Percentiles rank a stretch among this genome's conserved stretches.
These are phyloP conservation scores for Monochamus alternatus DNA, from an alignment of 2,888 invertebrate species.

Conservation along the genomic window DNA sequence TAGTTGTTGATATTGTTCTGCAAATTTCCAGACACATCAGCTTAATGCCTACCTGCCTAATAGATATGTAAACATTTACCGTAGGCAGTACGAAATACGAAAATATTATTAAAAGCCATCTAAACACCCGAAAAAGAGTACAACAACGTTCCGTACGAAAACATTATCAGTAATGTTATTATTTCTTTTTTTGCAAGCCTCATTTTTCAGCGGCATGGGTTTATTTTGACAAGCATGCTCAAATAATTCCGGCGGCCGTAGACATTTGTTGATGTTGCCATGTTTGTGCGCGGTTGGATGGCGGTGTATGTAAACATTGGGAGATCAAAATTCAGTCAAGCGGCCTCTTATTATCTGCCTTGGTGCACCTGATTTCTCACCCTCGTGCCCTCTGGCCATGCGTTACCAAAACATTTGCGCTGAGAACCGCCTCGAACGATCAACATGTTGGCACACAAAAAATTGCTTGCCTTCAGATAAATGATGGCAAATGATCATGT, in stretches of 20 bases:
- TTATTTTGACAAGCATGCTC: conserved; percentile 42
- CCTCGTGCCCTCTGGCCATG: conserved; percentile 49
- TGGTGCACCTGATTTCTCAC: conserved; percentile 59
- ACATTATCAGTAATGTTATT: not conserved
- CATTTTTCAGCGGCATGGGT: conserved; percentile 5
- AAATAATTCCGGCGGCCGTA: conserved; percentile 36
- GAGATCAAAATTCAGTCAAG: conserved; percentile 54
- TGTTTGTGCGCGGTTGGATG: conserved; percentile 57
- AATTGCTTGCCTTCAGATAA: not conserved
- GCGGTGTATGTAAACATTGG: conserved; percentile 56
- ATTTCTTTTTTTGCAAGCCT: conserved; percentile 9
- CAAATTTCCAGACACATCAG: no score
- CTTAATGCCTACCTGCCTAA: no score
- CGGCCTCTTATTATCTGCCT: conserved; percentile 56
- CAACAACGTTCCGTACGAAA: not conserved
- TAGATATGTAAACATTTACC: not conserved
- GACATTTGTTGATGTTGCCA: conserved; percentile 57
- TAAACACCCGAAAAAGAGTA: not conserved
- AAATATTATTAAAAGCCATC: not conserved
- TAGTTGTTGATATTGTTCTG: no score
- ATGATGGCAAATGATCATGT: not conserved
- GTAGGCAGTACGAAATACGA: not conserved
- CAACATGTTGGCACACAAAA: not conserved
- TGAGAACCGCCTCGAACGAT: conserved; percentile 4
- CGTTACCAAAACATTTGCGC: conserved; percentile 51